A percentile compares a stretch with the other conserved stretches of the same genome.
phyloP scores from a whole-genome alignment of 2,888 invertebrate genomes.

The Eristalinus sepulchralis region DNA sequence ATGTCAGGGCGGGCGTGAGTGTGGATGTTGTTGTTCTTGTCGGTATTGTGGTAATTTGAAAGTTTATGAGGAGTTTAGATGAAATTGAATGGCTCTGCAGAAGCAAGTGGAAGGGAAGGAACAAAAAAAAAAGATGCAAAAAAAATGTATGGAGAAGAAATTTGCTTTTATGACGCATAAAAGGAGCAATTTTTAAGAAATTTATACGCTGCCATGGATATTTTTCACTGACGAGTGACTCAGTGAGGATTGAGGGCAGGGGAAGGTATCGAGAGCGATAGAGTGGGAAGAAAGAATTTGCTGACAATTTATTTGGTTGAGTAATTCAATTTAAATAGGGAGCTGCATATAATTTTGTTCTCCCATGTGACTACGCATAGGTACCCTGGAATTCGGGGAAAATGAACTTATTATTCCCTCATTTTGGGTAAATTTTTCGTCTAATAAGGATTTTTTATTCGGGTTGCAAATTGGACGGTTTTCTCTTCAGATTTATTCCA shows the following conservation, averaged over 20 bases:
- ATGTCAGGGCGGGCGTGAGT: slow-evolving; percentile 22
- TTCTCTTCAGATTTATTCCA: not conserved
- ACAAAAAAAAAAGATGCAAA: slow-evolving; percentile 9
- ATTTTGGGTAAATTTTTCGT: slow-evolving; percentile 3
- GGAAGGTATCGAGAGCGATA: not conserved
- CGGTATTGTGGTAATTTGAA: slow-evolving; percentile 70
- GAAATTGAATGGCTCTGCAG: slow-evolving; percentile 67
- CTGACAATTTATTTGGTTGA: slow-evolving; percentile 56
- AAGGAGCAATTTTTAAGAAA: slow-evolving; percentile 55
- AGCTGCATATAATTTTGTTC: slow-evolving; percentile 27
- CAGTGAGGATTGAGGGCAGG: not conserved
- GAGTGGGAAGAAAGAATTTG: slow-evolving; percentile 19
- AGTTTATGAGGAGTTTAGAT: slow-evolving; percentile 71
- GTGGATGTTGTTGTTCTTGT: slow-evolving; percentile 50
- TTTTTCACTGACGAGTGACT: not conserved
- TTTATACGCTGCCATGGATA: slow-evolving; percentile 29
- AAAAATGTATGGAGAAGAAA: slow-evolving; percentile 56
- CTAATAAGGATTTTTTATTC: slow-evolving; percentile 30
- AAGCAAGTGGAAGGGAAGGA: slow-evolving; percentile 30
- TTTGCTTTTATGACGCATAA: slow-evolving; percentile 65
- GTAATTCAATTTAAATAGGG: slow-evolving; percentile 51
- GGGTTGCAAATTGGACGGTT: not conserved
- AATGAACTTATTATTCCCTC: slow-evolving; percentile 32
- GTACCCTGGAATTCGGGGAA: slow-evolving; percentile 7
- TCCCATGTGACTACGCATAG: slow-evolving; percentile 26